Conservation (phyloP, 2,888 invertebrate species). For the Sphaerophoria taeniata region DNA sequence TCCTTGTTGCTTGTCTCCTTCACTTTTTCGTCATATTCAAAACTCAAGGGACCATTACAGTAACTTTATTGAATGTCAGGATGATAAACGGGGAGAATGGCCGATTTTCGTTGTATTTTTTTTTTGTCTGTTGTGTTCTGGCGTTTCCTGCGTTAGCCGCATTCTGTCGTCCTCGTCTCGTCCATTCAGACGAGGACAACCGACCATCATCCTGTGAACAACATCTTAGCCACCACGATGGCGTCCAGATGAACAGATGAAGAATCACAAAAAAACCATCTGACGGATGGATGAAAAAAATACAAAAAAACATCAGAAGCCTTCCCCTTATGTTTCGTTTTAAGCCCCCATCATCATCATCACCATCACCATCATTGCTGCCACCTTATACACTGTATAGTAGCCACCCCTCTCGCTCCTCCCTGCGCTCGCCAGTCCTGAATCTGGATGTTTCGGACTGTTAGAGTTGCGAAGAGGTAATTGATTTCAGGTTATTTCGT, state of each 20-base stretch:
- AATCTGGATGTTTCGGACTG: conserved; percentile 34
- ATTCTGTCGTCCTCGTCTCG: conserved; percentile 7
- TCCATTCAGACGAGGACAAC: conserved; percentile 17
- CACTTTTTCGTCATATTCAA: conserved; percentile 32
- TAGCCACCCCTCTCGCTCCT: too few species aligned
- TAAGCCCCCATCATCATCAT: conserved; percentile 12
- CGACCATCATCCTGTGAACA: not conserved
- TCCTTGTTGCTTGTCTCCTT: conserved; percentile 2
- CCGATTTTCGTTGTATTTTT: conserved; percentile 14
- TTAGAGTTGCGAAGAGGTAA: conserved; percentile 53
- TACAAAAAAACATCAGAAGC: not conserved
- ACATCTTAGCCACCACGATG: conserved; percentile 11
- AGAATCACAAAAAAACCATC: conserved; percentile 5
- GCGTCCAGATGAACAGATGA: conserved; percentile 34
- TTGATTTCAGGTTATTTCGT: conserved; percentile 67
- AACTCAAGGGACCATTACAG: conserved; percentile 45
- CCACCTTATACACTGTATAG: not conserved
- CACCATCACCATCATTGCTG: conserved; percentile 10
- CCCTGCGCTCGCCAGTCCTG: too few species aligned
- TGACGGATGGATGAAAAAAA: not conserved
- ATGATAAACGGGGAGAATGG: conserved; percentile 44
- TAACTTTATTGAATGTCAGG: conserved; percentile 50
- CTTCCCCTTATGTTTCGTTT: conserved; percentile 4
- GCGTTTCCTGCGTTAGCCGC: conserved; percentile 35
- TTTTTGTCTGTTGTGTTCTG: not conserved